These are phyloP conservation scores for Fukomys damarensis DNA, from an alignment of 2,113 vertebrate genomes.

Conservation along the genomic window DNA sequence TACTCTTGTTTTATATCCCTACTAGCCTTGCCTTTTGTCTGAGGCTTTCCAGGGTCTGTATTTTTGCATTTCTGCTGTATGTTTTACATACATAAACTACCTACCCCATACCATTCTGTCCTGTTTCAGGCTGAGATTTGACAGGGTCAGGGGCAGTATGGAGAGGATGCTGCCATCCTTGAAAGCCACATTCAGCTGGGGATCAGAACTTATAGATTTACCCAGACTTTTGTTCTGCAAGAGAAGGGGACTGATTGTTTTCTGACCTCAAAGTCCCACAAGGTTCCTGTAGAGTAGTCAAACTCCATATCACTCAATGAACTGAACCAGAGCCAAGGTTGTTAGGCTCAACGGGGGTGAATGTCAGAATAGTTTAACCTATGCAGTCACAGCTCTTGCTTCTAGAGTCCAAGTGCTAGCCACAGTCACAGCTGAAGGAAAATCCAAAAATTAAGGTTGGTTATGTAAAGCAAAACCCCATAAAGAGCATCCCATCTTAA, in stretches of 20 bases:
- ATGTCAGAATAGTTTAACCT: conserved; percentile 17
- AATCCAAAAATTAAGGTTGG: conserved; percentile 3
- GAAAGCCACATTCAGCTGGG: conserved; percentile 60
- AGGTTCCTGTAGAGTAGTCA: conserved; percentile 57
- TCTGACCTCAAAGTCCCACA: conserved; percentile 65
- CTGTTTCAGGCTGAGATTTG: conserved; percentile 62
- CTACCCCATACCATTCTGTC: conserved; percentile 62
- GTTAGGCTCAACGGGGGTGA: not conserved
- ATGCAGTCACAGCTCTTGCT: conserved; percentile 1
- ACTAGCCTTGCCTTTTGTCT: conserved; percentile 49
- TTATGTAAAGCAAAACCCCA: conserved; percentile 9
- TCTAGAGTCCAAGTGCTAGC: not conserved
- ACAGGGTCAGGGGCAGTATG: conserved; percentile 66
- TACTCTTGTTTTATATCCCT: conserved; percentile 43
- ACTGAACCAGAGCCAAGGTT: conserved; percentile 50
- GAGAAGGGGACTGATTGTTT: conserved; percentile 43
- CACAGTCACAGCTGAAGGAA: not conserved
- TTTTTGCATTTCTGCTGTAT: conserved; percentile 44
- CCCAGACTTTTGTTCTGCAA: conserved; percentile 61
- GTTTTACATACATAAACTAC: conserved; percentile 56
- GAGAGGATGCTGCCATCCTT: conserved; percentile 65
- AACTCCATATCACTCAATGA: conserved; percentile 46
- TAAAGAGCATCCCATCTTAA: not conserved
- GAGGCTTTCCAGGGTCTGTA: conserved; percentile 62
- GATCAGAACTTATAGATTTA: conserved; percentile 65